phyloP scores from a whole-genome alignment of 2,113 vertebrate genomes.

The Hippocampus guttulatus region DNA sequence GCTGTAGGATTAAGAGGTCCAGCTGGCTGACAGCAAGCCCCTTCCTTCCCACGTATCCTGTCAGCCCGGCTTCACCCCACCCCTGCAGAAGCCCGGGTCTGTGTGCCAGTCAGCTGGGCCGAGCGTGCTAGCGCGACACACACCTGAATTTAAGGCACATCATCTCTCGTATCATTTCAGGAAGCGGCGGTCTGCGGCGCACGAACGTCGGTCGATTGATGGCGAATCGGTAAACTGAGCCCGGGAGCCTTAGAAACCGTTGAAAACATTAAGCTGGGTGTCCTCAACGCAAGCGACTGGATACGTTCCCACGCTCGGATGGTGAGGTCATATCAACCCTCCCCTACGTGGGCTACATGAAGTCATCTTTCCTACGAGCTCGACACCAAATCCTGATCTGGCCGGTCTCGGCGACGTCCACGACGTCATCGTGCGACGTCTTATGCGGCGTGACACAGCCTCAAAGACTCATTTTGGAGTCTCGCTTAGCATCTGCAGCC shows the following conservation, averaged over 20 bases:
- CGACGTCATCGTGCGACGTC: background rate
- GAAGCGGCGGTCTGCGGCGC: too few species aligned
- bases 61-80: slow-evolving; percentile 18
- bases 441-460: background rate
- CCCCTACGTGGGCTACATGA: background rate
- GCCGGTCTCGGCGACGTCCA: background rate
- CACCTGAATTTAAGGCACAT: slow-evolving; percentile 66
- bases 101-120: slow-evolving; percentile 48
- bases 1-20: slow-evolving; percentile 80
- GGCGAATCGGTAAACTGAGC: background rate
- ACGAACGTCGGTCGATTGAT: background rate
- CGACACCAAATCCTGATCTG: background rate
- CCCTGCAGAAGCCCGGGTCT: slow-evolving; percentile 38
- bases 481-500: background rate
- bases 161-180: slow-evolving; percentile 16
- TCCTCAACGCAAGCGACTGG: background rate
- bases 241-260: background rate
- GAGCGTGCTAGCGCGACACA: slow-evolving; percentile 49
- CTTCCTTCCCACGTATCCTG: slow-evolving; percentile 74
- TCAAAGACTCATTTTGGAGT: background rate
- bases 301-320: background rate
- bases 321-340: slow-evolving; percentile 9
- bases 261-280: background rate
- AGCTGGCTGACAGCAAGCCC: slow-evolving; percentile 77
- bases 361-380: background rate